Evolutionary conservation across 2,888 invertebrate genomes (phyloP), one percentile per base, ranked within the genome.

Genomic region (Therioaphis trifolii): DNA sequence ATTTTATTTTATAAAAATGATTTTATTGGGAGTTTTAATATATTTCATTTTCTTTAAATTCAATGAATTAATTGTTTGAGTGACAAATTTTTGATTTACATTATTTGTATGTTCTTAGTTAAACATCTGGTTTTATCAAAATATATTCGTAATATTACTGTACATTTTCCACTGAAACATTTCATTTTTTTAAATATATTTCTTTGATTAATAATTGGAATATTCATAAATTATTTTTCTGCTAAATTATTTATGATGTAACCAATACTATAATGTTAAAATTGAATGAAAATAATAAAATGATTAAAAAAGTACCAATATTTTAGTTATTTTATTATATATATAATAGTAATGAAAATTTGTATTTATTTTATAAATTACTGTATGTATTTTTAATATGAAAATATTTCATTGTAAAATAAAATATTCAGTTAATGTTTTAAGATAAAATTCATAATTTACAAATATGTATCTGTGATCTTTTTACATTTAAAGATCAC

Each of bases 401-500:
- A 78, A 24, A 3, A 2, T 78, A 52, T 27, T 74, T 55, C 35
- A 58, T 24, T 74, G 4, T 58, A 40, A 40, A 35, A 58, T 40
- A 3, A 49, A 55, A 74, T 35, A 63, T 15, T 58, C 24, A 46
- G 46, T 27, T 77, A 49, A 49, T n/a, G 4, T 49, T 66, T 77
- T 63, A 77, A 46, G 49, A 18, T 55, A 18, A 63, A 66, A 24
- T 77, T 78, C n/a, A 40, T 68, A 55, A 40, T 55, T 68, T 29
- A 68, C 49, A 78, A n/a, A 68, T 78, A 68, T 68, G 40, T 78
- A 68, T 78, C 52, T 78, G 78, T 78, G 78, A 78, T 78, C 52
- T 55, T 68, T 68, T 77, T 55, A 78, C 24, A 55, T 66, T 78
- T 55, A 78, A 52, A 52, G 40, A 40, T 68, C 68, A 78, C 55